phyloP scores from a whole-genome alignment of 2,797 vertebrate genomes.

The Microhierax caerulescens region DNA sequence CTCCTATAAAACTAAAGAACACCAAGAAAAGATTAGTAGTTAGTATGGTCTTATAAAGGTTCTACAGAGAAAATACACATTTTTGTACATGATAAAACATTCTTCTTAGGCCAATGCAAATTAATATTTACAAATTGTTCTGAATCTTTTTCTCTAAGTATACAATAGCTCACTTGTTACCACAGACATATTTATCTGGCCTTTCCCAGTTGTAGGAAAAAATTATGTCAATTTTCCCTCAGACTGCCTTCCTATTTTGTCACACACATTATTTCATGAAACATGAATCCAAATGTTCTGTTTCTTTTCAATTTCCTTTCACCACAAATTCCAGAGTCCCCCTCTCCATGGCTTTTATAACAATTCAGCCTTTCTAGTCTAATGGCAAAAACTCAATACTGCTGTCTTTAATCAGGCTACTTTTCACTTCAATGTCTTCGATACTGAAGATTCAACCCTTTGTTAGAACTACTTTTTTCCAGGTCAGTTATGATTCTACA shows the following conservation, averaged over 20 bases:
- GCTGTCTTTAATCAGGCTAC: slow-evolving; percentile 79
- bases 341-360: slow-evolving; percentile 73
- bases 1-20: neutral
- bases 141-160: slow-evolving; percentile 37
- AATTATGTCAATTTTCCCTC: slow-evolving; percentile 83
- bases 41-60: neutral
- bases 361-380: slow-evolving; percentile 81
- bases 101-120: slow-evolving; percentile 47
- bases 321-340: slow-evolving; percentile 81
- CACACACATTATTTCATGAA: slow-evolving; percentile 89
- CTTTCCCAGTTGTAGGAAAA: slow-evolving; percentile 75
- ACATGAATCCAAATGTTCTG: slow-evolving; percentile 85
- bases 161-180: slow-evolving; percentile 84
- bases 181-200: slow-evolving; percentile 83
- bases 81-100: neutral
- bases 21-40: neutral
- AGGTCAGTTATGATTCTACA: neutral
- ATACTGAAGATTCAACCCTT: slow-evolving; percentile 65
- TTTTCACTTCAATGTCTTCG: slow-evolving; percentile 70
- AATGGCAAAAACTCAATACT: slow-evolving; percentile 75
- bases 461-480: slow-evolving; percentile 33
- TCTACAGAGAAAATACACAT: neutral
- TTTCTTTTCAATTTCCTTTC: slow-evolving; percentile 90
- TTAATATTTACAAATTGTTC: slow-evolving; percentile 75
- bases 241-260: slow-evolving; percentile 81